phyloP scores from a whole-genome alignment of 1,140 invertebrate genomes.

The Vanessa tameamea region DNA sequence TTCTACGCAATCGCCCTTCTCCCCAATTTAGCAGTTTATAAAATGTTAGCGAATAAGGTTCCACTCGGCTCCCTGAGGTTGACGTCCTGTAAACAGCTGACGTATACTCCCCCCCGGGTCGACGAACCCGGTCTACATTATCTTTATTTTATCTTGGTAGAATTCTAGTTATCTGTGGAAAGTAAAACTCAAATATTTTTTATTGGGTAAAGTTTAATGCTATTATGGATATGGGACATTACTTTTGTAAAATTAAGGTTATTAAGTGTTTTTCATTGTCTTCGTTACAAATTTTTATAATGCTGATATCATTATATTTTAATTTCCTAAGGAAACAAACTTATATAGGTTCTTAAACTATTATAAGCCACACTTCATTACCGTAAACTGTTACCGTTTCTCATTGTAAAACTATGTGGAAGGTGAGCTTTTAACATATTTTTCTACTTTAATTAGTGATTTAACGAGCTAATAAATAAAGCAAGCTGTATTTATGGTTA shows the following conservation, averaged over 20 bases:
- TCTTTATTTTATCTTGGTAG: conserved; percentile 35
- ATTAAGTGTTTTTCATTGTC: too few relatives aligned
- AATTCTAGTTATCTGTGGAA: conserved; percentile 11
- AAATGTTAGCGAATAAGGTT: conserved; percentile 18
- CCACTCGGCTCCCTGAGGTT: conserved; percentile 43
- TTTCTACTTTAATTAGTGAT: background rate
- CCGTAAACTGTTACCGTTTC: too few relatives aligned
- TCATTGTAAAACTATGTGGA: too few relatives aligned
- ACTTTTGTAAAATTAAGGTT: too few relatives aligned
- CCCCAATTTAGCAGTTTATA: conserved; percentile 22
- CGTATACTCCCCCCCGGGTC: conserved; percentile 48
- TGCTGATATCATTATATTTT: too few relatives aligned
- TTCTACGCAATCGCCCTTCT: conserved; percentile 15
- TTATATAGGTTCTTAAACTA: too few relatives aligned
- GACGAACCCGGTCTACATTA: conserved; percentile 40
- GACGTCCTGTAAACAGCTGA: conserved; percentile 65
- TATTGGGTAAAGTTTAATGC: background rate
- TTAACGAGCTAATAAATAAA: background rate
- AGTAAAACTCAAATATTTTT: background rate
- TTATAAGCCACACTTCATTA: too few relatives aligned
- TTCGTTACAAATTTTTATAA: too few relatives aligned
- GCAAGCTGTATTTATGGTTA: background rate
- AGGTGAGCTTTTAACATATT: background rate
- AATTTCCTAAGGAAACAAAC: too few relatives aligned
- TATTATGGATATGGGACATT: background rate